Evolutionary conservation across 1,140 invertebrate species (phyloP), one percentile per base, ranked within the genome.

Genomic region (Zaprionus nigranus): DNA sequence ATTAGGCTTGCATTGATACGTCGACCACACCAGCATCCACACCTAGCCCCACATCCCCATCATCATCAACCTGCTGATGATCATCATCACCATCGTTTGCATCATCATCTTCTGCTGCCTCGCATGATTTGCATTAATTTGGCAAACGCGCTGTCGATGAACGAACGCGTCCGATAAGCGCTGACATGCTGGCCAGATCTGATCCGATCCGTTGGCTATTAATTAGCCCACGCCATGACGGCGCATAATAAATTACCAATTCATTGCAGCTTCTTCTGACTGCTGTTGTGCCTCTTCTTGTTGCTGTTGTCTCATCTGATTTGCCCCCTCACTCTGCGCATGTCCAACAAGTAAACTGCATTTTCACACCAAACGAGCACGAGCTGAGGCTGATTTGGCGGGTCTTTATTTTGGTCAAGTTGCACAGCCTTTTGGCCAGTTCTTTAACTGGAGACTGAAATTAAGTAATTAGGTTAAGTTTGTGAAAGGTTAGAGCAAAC

Each of bases 41-140:
- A n/a, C n/a, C n/a, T n/a, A 46, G 34, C 15, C 34, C 22, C 56
- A 28, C 9, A n/a, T 24, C 56, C n/a, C 40, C 51, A 26, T 11
- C 13, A 53, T 43, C 46, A 54, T 60, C 17, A 15, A 34, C 9
- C 30, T 59, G 5, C 30, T 59, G 5, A 53, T 28, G 13, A 13
- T 57, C 5, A 62, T 60, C 56, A 56, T 73, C 70, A 82, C 73
- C 78, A 43, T 56, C 43, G 56, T 30, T 54, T 43, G n/a, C 66
- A 51, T 81, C 65, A 69, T 75, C 71, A 81, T 90, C 81, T 81
- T 73, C 78, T 84, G 71, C 74, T 81, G 40, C 78, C 30, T 82
- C 63, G 81, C 85, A 88, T 88, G 85, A 88, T 88, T 88, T 88
- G 85, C 85, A 88, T 88, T 88, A 88, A 88, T 88, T 88, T 90